Base-by-base conservation (phyloP, 1,140 invertebrate genomes). In the Ectropis grisescens region DNA sequence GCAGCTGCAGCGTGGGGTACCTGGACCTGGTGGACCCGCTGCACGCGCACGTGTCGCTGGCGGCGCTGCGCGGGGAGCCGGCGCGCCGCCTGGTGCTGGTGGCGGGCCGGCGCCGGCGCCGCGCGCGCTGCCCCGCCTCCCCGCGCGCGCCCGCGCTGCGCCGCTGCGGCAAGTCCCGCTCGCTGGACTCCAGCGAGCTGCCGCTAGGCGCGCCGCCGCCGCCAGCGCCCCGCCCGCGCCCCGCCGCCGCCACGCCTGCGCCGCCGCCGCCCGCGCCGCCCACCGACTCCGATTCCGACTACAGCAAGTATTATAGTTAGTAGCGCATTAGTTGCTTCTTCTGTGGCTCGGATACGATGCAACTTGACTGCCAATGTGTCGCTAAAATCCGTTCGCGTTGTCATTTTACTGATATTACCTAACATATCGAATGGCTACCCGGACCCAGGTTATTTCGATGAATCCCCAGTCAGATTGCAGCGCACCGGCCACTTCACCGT, bases 1-100 rank as follows among this genome's bases (percentile, higher is more conserved):
- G 92, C 8, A 93, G 92, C 52, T 94, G 92, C 58, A 93, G 91
- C 60, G 92, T 94, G 1, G 92, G 92, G 1, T 94, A 93, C 53
- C 78, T 95, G 34, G 92, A 94, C 49, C 83, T 91, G 25, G 90
- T 93, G 0, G 91, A 93, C 48, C 86, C 87, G 0, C 85, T 90
- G 2, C 89, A 90, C 8, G 89, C 88, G 11, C 89, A 91, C 38
- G 87, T 91, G n/a, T 88, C 90, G 1, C 36, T 91, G 8, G 84
- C 85, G 1, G 87, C 90, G 49, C 61, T 92, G 6, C 82, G 90
- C 1, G 90, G 89, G 42, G 90, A 92, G 37, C 87, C 88, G 1
- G 90, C 91, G 0, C 91, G 92, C 29, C 82, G 92, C 7, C 71
- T 93, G 1, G 86, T 93, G 4, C 67, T 93, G 14, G 90, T 93